Evolutionary conservation across 1,140 invertebrate species (phyloP), one percentile per base, ranked within the genome.

Genomic region (Trypoxylus dichotomus): DNA sequence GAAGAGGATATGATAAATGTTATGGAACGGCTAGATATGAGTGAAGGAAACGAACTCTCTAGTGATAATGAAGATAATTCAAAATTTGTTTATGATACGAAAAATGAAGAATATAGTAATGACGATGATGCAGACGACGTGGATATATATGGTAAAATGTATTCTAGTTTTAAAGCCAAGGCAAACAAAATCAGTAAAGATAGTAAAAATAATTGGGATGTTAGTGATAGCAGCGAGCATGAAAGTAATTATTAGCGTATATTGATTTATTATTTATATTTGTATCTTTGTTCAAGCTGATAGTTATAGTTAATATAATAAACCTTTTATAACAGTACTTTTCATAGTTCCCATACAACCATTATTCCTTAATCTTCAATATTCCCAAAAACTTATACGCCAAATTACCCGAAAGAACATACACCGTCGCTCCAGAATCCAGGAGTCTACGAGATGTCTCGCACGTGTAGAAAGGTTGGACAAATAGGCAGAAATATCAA

Each of bases 151-250:
- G 90, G 90, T 3, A 85, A 87, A 76, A 84, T 84, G 75, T 91
- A 90, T 83, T 89, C 89, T n/a, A 87, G 84, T 54, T 91, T 89
- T 75, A 90, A 88, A 83, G 86, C 86, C 6, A 86, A 81, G 76
- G 75, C 86, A 73, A 83, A 8, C 2, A 37, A 2, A 37, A 37
- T 5, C 5, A 85, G 29, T 82, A 87, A 72, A 80, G 83, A 0
- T 63, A 76, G 85, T 1, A 78, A 81, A 6, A 19, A 5, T 58
- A 13, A 58, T 13, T 10, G 15, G 5, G 3, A 13, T 58, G 7
- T 19, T 58, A 58, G 47, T 58, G 47, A 58, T 58, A 5, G 15
- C 47, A 58, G 47, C 13, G 47, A 58, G 0, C 3, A n/a, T 58
- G 47, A 7, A 13, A 58, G 15, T 58, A 58, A 58, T 58, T 58